These are phyloP conservation scores for Dromococcyx pavoninus DNA, from an alignment of 2,797 vertebrate species.

Conservation along the genomic window DNA sequence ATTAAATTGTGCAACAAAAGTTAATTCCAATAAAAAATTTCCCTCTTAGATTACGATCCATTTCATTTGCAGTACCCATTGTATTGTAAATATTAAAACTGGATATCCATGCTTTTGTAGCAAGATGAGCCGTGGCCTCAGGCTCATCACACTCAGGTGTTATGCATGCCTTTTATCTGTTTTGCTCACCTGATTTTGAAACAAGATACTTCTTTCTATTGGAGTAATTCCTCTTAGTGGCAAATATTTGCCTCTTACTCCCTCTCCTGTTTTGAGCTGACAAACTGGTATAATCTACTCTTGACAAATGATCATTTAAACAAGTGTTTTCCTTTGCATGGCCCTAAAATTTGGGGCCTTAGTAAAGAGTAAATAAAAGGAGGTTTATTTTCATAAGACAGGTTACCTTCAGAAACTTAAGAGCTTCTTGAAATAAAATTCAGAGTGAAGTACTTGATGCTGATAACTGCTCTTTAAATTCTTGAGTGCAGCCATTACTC, in stretches of 20 bases:
- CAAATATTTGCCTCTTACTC: neutral
- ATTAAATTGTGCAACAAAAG: neutral
- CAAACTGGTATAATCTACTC: neutral
- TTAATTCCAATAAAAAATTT: neutral
- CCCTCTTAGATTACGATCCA: neutral
- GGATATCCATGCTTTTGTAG: neutral
- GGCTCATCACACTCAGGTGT: rapidly evolving
- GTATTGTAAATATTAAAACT: neutral
- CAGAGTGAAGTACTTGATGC: neutral
- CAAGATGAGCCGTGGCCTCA: neutral
- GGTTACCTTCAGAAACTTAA: neutral
- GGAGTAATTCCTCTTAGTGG: neutral
- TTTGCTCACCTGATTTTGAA: neutral
- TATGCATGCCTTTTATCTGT: rapidly evolving
- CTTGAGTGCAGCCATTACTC: neutral
- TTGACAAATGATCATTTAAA: neutral
- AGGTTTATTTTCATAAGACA: neutral
- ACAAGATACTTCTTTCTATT: neutral
- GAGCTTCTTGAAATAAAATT: neutral
- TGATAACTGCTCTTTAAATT: neutral
- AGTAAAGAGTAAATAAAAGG: neutral
- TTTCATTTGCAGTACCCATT: neutral
- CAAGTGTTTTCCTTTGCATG: neutral
- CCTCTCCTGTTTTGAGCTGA: neutral
- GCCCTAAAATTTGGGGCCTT: neutral